phyloP scores from a whole-genome alignment of 2,797 vertebrate genomes.

The Phalanger gymnotis region DNA sequence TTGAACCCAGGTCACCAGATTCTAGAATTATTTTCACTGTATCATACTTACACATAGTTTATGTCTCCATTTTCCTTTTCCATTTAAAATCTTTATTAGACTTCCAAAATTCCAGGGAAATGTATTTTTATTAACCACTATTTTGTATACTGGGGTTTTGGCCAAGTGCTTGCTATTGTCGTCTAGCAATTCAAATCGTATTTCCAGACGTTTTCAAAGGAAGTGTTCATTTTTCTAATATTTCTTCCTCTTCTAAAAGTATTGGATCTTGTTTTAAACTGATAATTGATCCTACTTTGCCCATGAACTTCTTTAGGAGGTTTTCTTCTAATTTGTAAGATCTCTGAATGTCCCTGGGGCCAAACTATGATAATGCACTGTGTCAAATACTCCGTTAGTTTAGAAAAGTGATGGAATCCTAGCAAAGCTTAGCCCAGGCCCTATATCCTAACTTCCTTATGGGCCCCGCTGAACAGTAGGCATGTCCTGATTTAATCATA shows the following conservation, averaged over 20 bases:
- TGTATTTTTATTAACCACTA: too few species aligned
- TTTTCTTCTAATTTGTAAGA: background rate
- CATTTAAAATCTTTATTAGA: background rate
- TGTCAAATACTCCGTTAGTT: background rate
- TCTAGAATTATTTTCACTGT: background rate
- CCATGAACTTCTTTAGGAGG: background rate
- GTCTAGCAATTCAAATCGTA: background rate
- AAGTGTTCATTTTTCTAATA: background rate
- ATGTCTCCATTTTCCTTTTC: background rate
- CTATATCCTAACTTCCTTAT: too few species aligned
- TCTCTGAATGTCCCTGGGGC: background rate
- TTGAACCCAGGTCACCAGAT: background rate
- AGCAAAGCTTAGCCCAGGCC: too few species aligned
- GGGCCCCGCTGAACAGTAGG: too few species aligned
- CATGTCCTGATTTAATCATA: too few species aligned
- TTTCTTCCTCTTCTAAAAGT: background rate
- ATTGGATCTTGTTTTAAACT: background rate
- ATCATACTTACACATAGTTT: background rate
- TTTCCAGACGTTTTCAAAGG: background rate
- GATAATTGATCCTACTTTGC: background rate
- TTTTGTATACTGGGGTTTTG: background rate
- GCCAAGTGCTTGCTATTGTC: background rate
- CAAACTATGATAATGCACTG: background rate
- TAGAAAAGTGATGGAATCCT: background rate
- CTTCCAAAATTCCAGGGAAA: background rate